Evolutionary conservation across 2,797 vertebrate species (phyloP).

Genomic region (Columba guinea): DNA sequence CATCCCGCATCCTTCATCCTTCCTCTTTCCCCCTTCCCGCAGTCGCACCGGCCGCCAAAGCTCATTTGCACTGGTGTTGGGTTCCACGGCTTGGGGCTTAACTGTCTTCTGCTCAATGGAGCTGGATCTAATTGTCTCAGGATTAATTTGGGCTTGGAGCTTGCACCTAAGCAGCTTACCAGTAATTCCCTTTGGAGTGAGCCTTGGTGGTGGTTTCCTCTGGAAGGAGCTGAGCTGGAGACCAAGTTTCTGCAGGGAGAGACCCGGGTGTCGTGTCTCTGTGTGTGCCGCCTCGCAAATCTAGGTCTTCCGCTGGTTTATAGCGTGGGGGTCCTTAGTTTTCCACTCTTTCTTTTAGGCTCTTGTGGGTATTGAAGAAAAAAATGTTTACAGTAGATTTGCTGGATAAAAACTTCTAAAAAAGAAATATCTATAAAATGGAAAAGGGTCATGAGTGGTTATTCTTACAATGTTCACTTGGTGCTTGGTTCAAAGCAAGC

Average conservation of each 20-base stretch:
- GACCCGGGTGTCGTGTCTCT: neutral
- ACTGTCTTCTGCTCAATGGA: neutral
- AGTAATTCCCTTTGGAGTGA: neutral
- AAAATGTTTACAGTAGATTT: neutral
- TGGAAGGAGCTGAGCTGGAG: neutral
- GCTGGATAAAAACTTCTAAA: neutral
- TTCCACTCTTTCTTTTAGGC: neutral
- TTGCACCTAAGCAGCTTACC: neutral
- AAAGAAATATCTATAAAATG: too few species aligned
- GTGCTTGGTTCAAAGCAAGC: neutral
- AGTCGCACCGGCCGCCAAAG: fast-evolving
- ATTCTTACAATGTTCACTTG: neutral
- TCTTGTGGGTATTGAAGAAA: neutral
- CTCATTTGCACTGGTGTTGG: neutral
- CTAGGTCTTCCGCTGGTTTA: neutral
- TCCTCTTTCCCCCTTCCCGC: neutral
- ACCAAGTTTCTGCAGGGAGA: neutral
- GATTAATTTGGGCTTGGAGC: neutral
- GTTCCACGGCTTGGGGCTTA: neutral
- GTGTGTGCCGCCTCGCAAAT: neutral
- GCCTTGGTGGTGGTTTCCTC: neutral
- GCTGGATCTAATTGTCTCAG: neutral
- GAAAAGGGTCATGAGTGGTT: neutral
- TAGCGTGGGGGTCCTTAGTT: neutral
- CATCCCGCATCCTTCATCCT: too few species aligned